phyloP scores from a whole-genome alignment of 2,797 vertebrate genomes.

The Epinephelus awoara region DNA sequence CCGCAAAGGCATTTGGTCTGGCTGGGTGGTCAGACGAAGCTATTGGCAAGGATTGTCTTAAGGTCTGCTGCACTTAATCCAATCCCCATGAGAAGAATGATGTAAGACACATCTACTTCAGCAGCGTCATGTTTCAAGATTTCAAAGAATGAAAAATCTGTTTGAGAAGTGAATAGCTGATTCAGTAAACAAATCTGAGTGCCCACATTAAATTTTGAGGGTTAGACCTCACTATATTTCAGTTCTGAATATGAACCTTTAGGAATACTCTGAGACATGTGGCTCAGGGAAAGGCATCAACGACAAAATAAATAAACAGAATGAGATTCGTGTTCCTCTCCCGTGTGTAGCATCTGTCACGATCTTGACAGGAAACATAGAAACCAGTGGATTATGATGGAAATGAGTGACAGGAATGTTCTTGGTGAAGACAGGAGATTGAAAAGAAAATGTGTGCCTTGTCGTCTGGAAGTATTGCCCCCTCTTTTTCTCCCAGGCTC shows the following conservation, averaged over 20 bases:
- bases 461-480: constrained; percentile 26
- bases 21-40: too few species aligned
- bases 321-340: constrained; percentile 18
- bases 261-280: neutral
- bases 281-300: constrained; percentile 4
- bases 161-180: neutral
- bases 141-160: neutral
- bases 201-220: too few species aligned
- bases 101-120: too few species aligned
- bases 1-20: too few species aligned
- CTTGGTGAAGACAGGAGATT: constrained; percentile 41
- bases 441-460: constrained; percentile 56
- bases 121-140: neutral
- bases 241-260: neutral
- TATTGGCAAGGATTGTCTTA: too few species aligned
- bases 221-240: neutral
- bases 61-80: too few species aligned
- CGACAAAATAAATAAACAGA: constrained; percentile 28
- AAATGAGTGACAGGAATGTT: constrained; percentile 56
- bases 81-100: too few species aligned
- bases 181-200: neutral
- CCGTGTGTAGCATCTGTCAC: constrained; percentile 38
- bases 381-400: constrained; percentile 49
- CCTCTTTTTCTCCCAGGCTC: constrained; percentile 9
- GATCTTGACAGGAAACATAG: constrained; percentile 38